These are phyloP conservation scores for Parapsyche elsis DNA, from an alignment of 1,140 invertebrate genomes.

Conservation along the genomic window DNA sequence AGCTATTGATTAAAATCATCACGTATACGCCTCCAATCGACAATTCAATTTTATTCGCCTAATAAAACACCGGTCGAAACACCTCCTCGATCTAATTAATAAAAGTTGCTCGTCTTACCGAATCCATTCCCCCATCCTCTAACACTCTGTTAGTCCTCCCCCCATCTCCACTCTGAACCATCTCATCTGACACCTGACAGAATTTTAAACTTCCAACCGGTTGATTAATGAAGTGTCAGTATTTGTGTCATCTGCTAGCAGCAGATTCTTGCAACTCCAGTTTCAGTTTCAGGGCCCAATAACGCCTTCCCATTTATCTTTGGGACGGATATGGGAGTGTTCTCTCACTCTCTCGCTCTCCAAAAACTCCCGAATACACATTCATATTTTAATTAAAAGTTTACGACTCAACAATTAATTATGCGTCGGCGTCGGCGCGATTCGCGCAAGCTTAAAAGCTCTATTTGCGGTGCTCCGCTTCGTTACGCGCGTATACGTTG, in stretches of 20 bases:
- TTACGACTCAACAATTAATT: conserved; percentile 32
- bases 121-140: background rate
- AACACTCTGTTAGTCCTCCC: background rate
- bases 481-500: no score
- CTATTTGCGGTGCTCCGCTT: no score
- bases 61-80: conserved; percentile 9
- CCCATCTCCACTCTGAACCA: background rate
- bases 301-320: conserved; percentile 18
- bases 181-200: conserved; percentile 15
- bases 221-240: conserved; percentile 48
- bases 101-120: conserved; percentile 22
- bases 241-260: conserved; percentile 36
- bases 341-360: background rate
- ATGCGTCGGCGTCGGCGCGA: background rate
- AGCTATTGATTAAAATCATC: background rate
- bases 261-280: conserved; percentile 14
- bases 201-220: conserved; percentile 36
- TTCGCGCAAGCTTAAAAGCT: background rate
- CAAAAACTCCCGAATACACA: background rate
- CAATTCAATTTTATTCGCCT: conserved; percentile 14
- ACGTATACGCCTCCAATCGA: background rate
- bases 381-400: conserved; percentile 42
- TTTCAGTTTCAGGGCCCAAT: background rate
- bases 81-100: conserved; percentile 17
- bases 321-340: background rate